phyloP scores from a whole-genome alignment of 2,888 invertebrate genomes.

The Melanostoma mellinum region DNA sequence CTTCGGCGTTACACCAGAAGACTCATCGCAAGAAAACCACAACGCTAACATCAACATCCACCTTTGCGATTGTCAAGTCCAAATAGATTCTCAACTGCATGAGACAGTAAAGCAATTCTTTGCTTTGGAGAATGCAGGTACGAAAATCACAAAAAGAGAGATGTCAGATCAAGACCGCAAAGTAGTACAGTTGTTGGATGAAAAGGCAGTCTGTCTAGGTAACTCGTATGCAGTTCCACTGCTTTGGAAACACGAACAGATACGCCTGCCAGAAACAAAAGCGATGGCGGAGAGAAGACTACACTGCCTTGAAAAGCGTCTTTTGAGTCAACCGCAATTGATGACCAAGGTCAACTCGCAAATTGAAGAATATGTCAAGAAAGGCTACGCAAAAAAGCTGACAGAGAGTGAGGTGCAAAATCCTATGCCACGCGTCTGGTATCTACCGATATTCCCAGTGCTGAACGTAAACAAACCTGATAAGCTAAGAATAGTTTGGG shows the following conservation, averaged over 20 bases:
- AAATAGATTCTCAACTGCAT: background rate
- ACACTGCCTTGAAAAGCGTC: constrained; percentile 24
- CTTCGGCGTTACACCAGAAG: background rate
- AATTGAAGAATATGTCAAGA: constrained; percentile 15
- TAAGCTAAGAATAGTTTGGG: constrained; percentile 1
- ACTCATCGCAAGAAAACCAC: background rate
- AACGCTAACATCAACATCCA: constrained; percentile 6
- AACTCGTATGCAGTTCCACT: constrained; percentile 15
- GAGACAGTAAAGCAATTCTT: constrained; percentile 18
- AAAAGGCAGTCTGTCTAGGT: background rate
- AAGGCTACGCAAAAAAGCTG: constrained; percentile 15
- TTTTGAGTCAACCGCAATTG: background rate
- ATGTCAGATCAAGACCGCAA: constrained; percentile 17
- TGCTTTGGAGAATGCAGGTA: constrained; percentile 3
- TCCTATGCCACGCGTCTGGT: background rate
- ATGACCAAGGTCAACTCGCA: background rate
- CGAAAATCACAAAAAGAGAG: background rate
- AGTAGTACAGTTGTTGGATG: constrained; percentile 12
- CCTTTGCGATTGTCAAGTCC: constrained; percentile 9
- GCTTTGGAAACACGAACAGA: constrained; percentile 4
- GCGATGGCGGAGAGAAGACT: constrained; percentile 23
- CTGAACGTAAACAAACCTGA: background rate
- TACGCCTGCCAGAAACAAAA: background rate
- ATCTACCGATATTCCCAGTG: constrained; percentile 14
- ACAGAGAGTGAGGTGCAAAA: background rate